Base-by-base conservation (phyloP, 2,888 invertebrate species). In the Pedicia rivosa region DNA sequence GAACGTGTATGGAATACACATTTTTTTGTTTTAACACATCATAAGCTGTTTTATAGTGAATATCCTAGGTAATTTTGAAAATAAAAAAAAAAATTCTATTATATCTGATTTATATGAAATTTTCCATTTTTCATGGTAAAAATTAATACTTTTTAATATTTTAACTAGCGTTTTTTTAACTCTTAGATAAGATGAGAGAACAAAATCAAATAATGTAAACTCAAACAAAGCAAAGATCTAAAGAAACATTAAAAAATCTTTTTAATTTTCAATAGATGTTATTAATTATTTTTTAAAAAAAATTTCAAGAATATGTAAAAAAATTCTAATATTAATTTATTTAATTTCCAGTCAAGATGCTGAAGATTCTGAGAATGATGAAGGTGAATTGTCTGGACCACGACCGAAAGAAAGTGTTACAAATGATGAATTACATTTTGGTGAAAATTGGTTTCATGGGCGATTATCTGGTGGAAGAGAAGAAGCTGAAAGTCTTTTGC, bases 391-490 rank as follows among this genome's bases (percentile, higher is more conserved):
- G 1, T 48, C 62, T 1, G 71, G 75, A 33, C 60, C 64, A 1
- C 68, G 73, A 15, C 60, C 63, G 3, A 67, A 64, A 43, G 63
- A 72, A 49, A 74, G 73, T 39, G 69, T 83, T 8, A 77, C 81
- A 1, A 84, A 83, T 48, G 86, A 90, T 51, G 91, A 91, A 54
- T 58, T 91, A 43, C 91, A 91, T 59, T 88, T 84, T 53, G 78
- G 81, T 16, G 92, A 92, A 59, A 81, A 81, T 54, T 92, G 92
- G 92, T 92, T 90, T 54, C 92, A 92, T 53, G 90, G 91, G 1
- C 78, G 78, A 55, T 59, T 91, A 25, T 72, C 78, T 12, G 81
- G 79, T 16, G 84, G 84, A 14, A 61, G 87, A 4, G 73, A 72
- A 42, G 84, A 88, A 51, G 82, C 87, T 0, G 84, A 84, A 53